Evolutionary conservation across 1,140 invertebrate species (phyloP), one percentile per base, ranked within the genome.

Genomic region (Drosophila erecta): DNA sequence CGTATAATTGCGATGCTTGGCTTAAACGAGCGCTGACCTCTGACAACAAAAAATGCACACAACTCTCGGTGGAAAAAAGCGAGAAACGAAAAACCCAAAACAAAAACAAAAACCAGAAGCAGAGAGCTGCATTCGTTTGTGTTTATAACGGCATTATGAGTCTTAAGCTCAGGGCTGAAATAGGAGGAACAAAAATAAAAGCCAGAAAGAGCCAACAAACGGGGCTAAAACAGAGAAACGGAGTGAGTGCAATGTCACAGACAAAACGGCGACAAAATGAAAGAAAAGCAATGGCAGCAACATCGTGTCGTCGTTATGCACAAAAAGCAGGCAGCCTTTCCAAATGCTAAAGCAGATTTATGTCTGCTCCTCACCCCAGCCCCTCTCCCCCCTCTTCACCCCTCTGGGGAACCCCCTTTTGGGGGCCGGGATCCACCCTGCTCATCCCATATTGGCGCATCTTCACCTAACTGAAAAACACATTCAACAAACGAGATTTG

Each of bases 401-500:
- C 15, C 22, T n/a, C 40, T 44, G 17, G 17, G 17, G 14, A 12
- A 38, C 17, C 14, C 41, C 44, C 65, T 22, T n/a, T 46, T 24
- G 24, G 20, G 20, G 14, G 8, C 10, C 7, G 33, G 41, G 22
- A 46, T 14, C 44, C 57, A n/a, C 15, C 38, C 37, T 11, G 40
- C 65, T 49, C 77, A 69, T 75, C 61, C 72, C 70, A 76, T 65
- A 85, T 76, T 79, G 79, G 62, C 79, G 84, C 84, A 87, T 87
- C 84, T 89, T 84, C 79, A 89, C 72, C 84, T 86, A 86, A 84
- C 84, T 89, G 85, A 89, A 89, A 76, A 84, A 84, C 84, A 89
- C 84, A 89, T 89, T 89, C 84, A 90, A 90, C 84, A 89, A 89
- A 89, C 84, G 84, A 89, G 84, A 89, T 89, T 89, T 89, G 84